Conservation (phyloP, 2,888 invertebrate species). For the Nipponacmea schrenckii region DNA sequence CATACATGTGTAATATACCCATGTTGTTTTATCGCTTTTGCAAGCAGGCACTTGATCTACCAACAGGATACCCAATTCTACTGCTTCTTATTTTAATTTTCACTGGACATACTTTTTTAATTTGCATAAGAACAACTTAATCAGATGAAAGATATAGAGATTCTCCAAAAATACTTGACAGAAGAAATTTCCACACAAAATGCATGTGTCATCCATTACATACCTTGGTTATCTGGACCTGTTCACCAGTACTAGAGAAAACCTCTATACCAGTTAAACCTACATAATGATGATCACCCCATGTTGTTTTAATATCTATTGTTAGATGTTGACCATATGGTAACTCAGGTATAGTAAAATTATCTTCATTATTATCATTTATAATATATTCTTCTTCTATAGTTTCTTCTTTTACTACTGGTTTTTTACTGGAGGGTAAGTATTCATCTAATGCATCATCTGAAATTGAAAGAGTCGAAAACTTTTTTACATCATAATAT, state of each 20-base stretch:
- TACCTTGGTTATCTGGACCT: constrained; percentile 75
- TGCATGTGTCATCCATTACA: no score
- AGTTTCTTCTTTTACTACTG: constrained; percentile 34
- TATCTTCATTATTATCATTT: constrained; percentile 42
- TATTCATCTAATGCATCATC: constrained; percentile 64
- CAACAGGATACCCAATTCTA: no score
- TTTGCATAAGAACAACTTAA: no score
- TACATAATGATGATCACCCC: constrained; percentile 84
- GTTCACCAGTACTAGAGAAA: constrained; percentile 75
- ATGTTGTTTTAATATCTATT: constrained; percentile 76
- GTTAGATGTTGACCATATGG: constrained; percentile 77
- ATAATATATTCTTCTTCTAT: constrained; percentile 41
- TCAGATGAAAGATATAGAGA: no score
- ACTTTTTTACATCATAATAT: background rate
- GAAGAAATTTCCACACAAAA: no score
- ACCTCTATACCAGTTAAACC: constrained; percentile 84
- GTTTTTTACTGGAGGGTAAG: constrained; percentile 43
- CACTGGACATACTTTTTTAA: no score
- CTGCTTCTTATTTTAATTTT: no score
- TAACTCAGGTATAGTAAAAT: constrained; percentile 81
- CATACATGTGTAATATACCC: no score
- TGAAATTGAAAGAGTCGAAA: constrained; percentile 30
- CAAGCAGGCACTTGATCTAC: no score
- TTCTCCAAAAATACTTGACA: no score
- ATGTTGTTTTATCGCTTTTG: no score